Conservation (phyloP, 2,888 invertebrate genomes). For the Carterocephalus palaemon region DNA sequence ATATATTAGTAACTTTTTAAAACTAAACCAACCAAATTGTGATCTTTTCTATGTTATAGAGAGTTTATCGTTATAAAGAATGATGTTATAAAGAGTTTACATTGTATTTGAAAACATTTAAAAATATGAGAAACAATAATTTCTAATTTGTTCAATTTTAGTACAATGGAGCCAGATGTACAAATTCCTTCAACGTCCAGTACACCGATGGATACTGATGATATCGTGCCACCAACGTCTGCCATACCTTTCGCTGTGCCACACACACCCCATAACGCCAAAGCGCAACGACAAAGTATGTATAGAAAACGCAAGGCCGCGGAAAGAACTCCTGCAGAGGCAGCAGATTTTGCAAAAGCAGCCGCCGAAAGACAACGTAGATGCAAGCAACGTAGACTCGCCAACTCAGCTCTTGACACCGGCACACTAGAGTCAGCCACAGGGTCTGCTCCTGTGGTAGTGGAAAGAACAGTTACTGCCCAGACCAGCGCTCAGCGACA, state of each 20-base stretch:
- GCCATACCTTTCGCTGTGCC: slow-evolving; percentile 34
- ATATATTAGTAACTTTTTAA: neutral
- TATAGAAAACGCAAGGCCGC: slow-evolving; percentile 32
- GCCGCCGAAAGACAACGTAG: slow-evolving; percentile 36
- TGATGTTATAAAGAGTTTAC: too few species aligned
- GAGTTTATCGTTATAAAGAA: too few species aligned
- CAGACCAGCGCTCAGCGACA: slow-evolving; percentile 15
- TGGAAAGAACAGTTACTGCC: slow-evolving; percentile 9
- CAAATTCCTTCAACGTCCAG: slow-evolving; percentile 35
- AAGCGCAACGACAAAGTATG: slow-evolving; percentile 32
- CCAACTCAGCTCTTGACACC: slow-evolving; percentile 29
- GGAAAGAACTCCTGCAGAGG: slow-evolving; percentile 33
- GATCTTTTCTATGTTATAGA: too few species aligned
- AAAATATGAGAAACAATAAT: too few species aligned
- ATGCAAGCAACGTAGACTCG: slow-evolving; percentile 32
- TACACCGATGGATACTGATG: slow-evolving; percentile 32
- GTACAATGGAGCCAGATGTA: slow-evolving; percentile 32
- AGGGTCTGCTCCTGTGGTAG: neutral
- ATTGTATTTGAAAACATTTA: too few species aligned
- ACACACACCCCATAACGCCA: slow-evolving; percentile 32
- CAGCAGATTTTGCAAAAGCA: slow-evolving; percentile 33
- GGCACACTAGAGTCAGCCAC: slow-evolving; percentile 7
- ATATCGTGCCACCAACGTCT: slow-evolving; percentile 34
- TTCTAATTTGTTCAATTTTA: too few species aligned
- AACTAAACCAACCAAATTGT: too few species aligned